Percentiles rank a stretch among this genome's conserved stretches.
Conservation (phyloP, 2,113 vertebrate species). For the Ceyx margarethae region DNA sequence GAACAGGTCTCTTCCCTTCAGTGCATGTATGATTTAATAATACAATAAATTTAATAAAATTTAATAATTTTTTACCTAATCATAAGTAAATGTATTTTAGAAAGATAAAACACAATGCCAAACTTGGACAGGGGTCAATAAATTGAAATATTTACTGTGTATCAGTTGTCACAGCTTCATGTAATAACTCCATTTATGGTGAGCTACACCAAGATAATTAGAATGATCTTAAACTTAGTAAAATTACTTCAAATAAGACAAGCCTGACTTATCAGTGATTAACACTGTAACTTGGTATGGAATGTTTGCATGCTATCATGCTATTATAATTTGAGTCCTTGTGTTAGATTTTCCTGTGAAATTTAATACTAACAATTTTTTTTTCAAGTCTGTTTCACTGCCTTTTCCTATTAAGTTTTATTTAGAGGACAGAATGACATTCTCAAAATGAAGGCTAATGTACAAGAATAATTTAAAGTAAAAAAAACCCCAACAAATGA, state of each 20-base stretch:
- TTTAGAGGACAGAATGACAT: neutral
- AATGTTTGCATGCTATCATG: neutral
- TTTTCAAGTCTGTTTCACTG: neutral
- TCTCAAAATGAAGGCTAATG: conserved; percentile 9
- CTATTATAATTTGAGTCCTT: neutral
- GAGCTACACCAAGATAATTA: neutral
- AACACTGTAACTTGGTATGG: neutral
- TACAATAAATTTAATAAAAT: too few species aligned
- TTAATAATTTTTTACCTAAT: too few species aligned
- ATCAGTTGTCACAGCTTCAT: neutral
- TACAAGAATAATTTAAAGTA: conserved; percentile 3
- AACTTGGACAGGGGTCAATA: neutral
- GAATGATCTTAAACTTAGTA: neutral
- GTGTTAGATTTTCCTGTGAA: neutral
- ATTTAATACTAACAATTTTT: neutral
- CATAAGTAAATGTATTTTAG: neutral
- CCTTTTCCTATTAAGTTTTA: neutral
- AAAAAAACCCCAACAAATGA: conserved; percentile 15
- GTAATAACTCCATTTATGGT: fast-evolving
- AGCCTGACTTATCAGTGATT: neutral
- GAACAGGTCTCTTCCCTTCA: neutral
- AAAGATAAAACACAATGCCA: neutral
- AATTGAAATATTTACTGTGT: neutral
- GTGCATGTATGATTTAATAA: neutral
- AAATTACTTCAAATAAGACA: neutral